Conservation (phyloP, 2,888 invertebrate species). For the Oscheius onirici region DNA sequence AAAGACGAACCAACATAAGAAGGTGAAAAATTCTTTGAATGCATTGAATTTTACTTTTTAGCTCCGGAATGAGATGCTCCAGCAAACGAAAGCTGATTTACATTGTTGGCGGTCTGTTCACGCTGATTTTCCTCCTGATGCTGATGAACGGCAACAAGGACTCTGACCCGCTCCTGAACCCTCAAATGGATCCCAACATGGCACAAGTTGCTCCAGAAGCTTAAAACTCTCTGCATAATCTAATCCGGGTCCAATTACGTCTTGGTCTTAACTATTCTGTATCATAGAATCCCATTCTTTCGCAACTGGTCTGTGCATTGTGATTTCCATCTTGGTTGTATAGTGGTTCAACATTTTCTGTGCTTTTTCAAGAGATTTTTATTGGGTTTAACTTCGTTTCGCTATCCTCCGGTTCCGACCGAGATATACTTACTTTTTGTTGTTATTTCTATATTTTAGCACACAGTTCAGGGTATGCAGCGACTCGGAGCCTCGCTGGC, state of each 20-base stretch:
- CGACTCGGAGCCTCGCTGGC: constrained; percentile 42
- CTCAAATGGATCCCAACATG: constrained; percentile 25
- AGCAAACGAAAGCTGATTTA: constrained; percentile 3
- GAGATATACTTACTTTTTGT: background rate
- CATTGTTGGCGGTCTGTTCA: background rate
- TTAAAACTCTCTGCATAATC: constrained; percentile 19
- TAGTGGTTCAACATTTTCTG: background rate
- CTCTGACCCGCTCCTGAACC: constrained; percentile 12
- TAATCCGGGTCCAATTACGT: constrained; percentile 10
- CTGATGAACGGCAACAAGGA: background rate
- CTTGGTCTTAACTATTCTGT: constrained; percentile 5
- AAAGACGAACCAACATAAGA: background rate
- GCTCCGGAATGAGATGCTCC: background rate
- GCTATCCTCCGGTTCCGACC: background rate
- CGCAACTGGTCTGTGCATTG: constrained; percentile 8
- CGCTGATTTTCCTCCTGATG: background rate
- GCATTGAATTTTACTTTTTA: background rate
- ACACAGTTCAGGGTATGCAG: constrained; percentile 46
- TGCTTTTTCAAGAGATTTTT: constrained; percentile 5
- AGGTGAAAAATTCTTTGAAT: background rate
- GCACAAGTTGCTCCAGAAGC: constrained; percentile 12
- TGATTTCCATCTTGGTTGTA: constrained; percentile 22
- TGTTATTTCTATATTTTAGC: background rate
- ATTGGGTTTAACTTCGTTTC: constrained; percentile 8
- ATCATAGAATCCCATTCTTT: background rate